Evolutionary conservation across 2,113 vertebrate genomes (phyloP).

Genomic region (Leptobrachium ailaonicum): DNA sequence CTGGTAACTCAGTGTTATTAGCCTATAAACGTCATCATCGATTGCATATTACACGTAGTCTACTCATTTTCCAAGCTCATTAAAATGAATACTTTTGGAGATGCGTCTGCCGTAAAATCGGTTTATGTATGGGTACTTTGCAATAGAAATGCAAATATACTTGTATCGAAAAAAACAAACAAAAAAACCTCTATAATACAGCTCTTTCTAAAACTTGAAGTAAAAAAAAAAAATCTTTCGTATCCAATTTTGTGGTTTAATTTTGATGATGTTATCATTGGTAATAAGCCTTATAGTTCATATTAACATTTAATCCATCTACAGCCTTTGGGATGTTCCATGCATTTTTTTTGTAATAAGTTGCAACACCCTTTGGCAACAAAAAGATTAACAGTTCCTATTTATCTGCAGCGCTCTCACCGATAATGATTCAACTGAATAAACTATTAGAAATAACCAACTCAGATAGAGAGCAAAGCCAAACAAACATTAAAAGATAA

Average conservation of each 20-base stretch:
- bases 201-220: slow-evolving; percentile 6
- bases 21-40: too few relatives aligned
- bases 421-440: slow-evolving; percentile 48
- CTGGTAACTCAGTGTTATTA: too few relatives aligned
- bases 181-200: background rate
- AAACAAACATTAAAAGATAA: slow-evolving; percentile 50
- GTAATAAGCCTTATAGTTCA: slow-evolving; percentile 47
- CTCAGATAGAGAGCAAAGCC: slow-evolving; percentile 41
- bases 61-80: too few relatives aligned
- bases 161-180: background rate
- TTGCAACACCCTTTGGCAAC: slow-evolving; percentile 48
- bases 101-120: too few relatives aligned
- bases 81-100: too few relatives aligned
- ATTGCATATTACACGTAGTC: too few relatives aligned
- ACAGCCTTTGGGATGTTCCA: slow-evolving; percentile 43
- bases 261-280: slow-evolving; percentile 46
- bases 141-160: too few relatives aligned
- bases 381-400: slow-evolving; percentile 47
- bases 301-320: slow-evolving; percentile 48
- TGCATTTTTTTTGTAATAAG: slow-evolving; percentile 39
- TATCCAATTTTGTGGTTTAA: slow-evolving; percentile 41
- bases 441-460: slow-evolving; percentile 45
- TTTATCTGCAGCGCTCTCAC: slow-evolving; percentile 43
- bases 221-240: slow-evolving; percentile 46
- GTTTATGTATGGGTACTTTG: too few relatives aligned